Evolutionary conservation across 2,797 vertebrate genomes (phyloP).

Genomic region (Darevskia nairensis): DNA sequence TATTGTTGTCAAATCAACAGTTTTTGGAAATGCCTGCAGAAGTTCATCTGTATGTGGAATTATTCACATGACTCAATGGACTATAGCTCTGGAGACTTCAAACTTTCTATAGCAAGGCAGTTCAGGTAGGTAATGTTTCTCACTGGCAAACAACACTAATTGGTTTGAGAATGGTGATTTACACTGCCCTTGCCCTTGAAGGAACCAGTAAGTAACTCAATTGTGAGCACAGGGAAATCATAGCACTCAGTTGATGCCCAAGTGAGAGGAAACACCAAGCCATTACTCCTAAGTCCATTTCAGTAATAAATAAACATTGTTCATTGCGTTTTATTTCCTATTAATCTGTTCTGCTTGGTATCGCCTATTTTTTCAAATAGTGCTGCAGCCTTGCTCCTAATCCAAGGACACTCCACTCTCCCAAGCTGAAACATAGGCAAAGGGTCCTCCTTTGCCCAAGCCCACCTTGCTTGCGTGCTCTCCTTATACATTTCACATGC

Average conservation of each 20-base stretch:
- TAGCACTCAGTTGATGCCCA: slow-evolving; percentile 4
- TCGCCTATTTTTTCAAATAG: no score
- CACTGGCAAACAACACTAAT: not conserved
- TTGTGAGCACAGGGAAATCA: slow-evolving; percentile 31
- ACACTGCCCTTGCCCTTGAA: slow-evolving; percentile 42
- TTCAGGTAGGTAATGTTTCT: not conserved
- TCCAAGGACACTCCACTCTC: not conserved
- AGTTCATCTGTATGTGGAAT: fast-evolving
- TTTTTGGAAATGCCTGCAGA: not conserved
- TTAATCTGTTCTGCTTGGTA: slow-evolving; percentile 45
- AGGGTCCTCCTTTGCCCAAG: not conserved
- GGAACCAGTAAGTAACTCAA: slow-evolving; percentile 15
- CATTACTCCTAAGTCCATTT: slow-evolving; percentile 53
- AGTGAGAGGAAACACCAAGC: not conserved
- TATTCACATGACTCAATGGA: not conserved
- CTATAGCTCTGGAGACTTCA: fast-evolving
- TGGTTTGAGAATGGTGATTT: fast-evolving
- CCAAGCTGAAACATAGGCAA: not conserved
- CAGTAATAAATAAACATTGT: slow-evolving; percentile 26
- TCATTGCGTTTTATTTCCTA: slow-evolving; percentile 53
- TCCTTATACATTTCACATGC: not conserved
- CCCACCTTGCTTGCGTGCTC: no score
- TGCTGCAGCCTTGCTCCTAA: not conserved
- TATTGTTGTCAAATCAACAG: fast-evolving
- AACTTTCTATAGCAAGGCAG: not conserved